Base-by-base conservation (phyloP, 2,888 invertebrate genomes). In the Smittia aterrima region DNA sequence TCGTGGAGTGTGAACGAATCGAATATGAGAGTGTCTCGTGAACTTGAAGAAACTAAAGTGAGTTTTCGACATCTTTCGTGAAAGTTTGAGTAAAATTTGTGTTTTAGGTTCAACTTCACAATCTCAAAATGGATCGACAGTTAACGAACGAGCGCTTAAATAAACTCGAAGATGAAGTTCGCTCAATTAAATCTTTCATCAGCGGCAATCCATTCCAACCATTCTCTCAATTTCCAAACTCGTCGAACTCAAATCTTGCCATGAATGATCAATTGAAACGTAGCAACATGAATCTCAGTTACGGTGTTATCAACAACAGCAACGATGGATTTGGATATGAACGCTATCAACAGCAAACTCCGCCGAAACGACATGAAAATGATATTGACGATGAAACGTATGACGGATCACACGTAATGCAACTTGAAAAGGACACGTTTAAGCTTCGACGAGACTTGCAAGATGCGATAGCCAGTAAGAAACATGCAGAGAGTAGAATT, bases 81-180 rank as follows among this genome's bases (percentile, higher is more conserved):
- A 66, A n/a, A 20, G 16, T 38, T 72, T 16, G 18, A 18, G 4
- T 54, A 54, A 11, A 16, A 32, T 24, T 38, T 16, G 47, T 77
- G 73, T 82, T 81, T 16, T 84, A 90, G 90, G 87, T 86, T 79
- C 87, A 89, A 78, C 84, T 90, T 75, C 88, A 89, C 78, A 84
- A 89, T 79, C 85, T 87, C 74, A 86, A 87, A 76, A 82, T 85
- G 18, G 90, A 90, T 79, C 88, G 87, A 79, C 87, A 87, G 77
- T 86, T 88, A 77, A 86, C 87, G 80, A 87, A 87, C 82, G 90
- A 90, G 79, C 86, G 90, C 38, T 85, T 90, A 66, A 81, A 83
- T 32, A 89, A 89, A 80, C 81, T 90, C 71, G 90, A 90, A 79
- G 88, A 90, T 75, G 90, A 90, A 79, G 82, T 90, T 77, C 87